A percentile compares a stretch with the other conserved stretches of the same genome.
Evolutionary conservation across 2,797 vertebrate genomes (phyloP).

Genomic region (Natrix natrix): DNA sequence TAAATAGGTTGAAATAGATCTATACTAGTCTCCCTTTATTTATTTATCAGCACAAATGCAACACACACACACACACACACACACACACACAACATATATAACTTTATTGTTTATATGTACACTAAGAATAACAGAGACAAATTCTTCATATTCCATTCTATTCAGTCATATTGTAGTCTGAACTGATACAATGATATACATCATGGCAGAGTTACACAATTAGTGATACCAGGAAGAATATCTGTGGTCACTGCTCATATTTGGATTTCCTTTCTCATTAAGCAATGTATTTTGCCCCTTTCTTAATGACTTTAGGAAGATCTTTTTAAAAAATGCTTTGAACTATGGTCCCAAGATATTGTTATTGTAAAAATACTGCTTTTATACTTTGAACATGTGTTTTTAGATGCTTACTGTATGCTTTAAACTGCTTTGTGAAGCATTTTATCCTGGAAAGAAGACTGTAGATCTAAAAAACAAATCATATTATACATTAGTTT

Average conservation of each 20-base stretch:
- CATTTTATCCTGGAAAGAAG: neutral
- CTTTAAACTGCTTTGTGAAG: neutral
- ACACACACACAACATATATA: too few relatives aligned
- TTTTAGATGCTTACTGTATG: neutral
- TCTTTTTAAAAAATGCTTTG: neutral
- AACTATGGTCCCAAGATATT: neutral
- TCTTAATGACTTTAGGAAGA: neutral
- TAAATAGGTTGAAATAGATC: too few relatives aligned
- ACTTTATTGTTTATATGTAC: neutral
- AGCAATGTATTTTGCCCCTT: neutral
- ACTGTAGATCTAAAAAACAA: neutral
- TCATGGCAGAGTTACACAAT: neutral
- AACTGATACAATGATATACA: neutral
- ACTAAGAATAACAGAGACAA: neutral
- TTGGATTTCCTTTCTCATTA: neutral
- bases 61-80: too few relatives aligned
- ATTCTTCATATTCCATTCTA: neutral
- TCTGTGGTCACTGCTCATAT: neutral
- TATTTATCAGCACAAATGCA: too few relatives aligned
- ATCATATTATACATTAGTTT: neutral
- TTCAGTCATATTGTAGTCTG: neutral
- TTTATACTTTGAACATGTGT: neutral
- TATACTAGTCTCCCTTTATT: too few relatives aligned
- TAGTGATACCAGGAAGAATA: neutral
- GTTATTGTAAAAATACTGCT: neutral